Percentiles rank a stretch among this genome's conserved stretches.
phyloP scores from a whole-genome alignment of 2,113 vertebrate genomes.

The Microcebus griseorufus region DNA sequence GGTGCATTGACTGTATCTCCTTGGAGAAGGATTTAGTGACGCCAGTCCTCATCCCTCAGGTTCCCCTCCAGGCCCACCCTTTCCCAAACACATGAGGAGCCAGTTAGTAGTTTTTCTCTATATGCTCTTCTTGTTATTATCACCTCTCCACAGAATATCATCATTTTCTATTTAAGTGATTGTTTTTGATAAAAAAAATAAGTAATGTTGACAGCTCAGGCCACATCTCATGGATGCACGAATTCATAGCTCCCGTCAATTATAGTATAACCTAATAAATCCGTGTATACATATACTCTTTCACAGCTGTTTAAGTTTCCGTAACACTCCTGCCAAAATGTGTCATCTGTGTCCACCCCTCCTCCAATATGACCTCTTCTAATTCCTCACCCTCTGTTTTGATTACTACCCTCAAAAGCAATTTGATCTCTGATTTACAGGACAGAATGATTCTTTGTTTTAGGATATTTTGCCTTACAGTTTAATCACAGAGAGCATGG shows the following conservation, averaged over 20 bases:
- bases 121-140: not conserved
- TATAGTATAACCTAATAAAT: not conserved
- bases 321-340: fast-evolving
- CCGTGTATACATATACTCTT: fast-evolving
- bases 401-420: not conserved
- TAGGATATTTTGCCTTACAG: not conserved
- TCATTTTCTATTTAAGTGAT: not conserved
- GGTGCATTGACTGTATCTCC: not conserved
- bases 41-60: not conserved
- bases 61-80: not conserved
- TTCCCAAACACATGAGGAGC: not conserved
- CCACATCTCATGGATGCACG: not conserved
- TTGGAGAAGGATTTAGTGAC: not conserved
- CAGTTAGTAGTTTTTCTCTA: too few species aligned
- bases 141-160: not conserved
- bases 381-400: not conserved
- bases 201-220: not conserved
- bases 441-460: not conserved
- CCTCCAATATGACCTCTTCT: too few species aligned
- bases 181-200: not conserved
- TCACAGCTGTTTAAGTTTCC: not conserved
- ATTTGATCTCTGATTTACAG: not conserved
- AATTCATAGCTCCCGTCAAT: not conserved
- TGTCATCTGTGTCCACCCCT: not conserved
- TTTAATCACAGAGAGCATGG: not conserved